A percentile compares a stretch with the other conserved stretches of the same genome.
These are phyloP conservation scores for Spodoptera exigua DNA, from an alignment of 2,888 invertebrate genomes.

Conservation along the genomic window DNA sequence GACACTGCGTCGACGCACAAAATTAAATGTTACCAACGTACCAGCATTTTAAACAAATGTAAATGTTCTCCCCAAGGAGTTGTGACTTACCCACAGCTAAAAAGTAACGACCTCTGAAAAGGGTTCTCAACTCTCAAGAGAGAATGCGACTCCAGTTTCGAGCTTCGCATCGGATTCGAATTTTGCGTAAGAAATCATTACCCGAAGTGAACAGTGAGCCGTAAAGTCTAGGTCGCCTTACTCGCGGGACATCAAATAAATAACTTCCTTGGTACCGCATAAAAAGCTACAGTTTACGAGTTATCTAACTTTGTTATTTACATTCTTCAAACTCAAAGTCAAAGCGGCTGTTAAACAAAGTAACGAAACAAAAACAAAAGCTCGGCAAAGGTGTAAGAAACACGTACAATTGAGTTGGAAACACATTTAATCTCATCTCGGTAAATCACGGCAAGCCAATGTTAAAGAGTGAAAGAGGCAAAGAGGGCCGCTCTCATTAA, in stretches of 20 bases:
- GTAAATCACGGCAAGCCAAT: slow-evolving; percentile 49
- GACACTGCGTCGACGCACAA: slow-evolving; percentile 53
- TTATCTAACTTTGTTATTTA: slow-evolving; percentile 15
- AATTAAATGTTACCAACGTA: slow-evolving; percentile 66
- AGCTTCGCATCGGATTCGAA: slow-evolving; percentile 64
- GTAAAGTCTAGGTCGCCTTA: slow-evolving; percentile 53
- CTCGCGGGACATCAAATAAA: slow-evolving; percentile 41
- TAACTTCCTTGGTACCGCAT: slow-evolving; percentile 11
- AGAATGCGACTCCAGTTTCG: slow-evolving; percentile 63
- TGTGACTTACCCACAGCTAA: slow-evolving; percentile 65
- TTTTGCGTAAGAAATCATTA: slow-evolving; percentile 68
- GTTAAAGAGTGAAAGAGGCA: slow-evolving; percentile 45
- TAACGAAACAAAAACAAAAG: slow-evolving; percentile 11
- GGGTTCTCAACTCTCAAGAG: slow-evolving; percentile 65
- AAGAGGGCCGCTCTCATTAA: slow-evolving; percentile 49
- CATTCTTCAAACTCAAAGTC: slow-evolving; percentile 6
- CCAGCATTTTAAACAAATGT: slow-evolving; percentile 68
- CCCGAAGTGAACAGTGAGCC: slow-evolving; percentile 63
- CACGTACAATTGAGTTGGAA: slow-evolving; percentile 40
- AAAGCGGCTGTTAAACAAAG: slow-evolving; percentile 24
- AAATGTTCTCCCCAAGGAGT: slow-evolving; percentile 63
- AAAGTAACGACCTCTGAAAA: slow-evolving; percentile 69
- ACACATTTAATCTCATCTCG: slow-evolving; percentile 46
- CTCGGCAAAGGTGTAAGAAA: slow-evolving; percentile 32
- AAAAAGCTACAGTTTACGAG: slow-evolving; percentile 10